phyloP scores from a whole-genome alignment of 2,888 invertebrate species.

The Nematopogon swammerdamellus region DNA sequence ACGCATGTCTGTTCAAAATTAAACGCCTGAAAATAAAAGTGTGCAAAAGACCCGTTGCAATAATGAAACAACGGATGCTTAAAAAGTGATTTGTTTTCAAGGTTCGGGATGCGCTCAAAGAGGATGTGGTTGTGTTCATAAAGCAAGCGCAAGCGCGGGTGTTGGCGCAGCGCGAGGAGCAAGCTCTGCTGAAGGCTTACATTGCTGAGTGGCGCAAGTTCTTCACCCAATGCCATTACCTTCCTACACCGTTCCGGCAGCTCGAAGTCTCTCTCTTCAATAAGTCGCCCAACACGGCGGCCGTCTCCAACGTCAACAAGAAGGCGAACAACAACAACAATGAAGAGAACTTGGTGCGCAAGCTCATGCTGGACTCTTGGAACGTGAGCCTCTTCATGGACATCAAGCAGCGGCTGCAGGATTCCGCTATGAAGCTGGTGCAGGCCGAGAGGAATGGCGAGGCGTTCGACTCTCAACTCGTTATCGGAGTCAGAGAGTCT shows the following conservation, averaged over 20 bases:
- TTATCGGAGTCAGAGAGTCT: conserved; percentile 96
- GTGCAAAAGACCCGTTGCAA: no score
- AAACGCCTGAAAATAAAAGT: no score
- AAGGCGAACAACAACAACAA: conserved; percentile 57
- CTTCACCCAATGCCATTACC: conserved; percentile 95
- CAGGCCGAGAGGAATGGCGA: conserved; percentile 96
- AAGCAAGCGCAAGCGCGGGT: conserved; percentile 90
- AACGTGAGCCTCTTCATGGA: conserved; percentile 95
- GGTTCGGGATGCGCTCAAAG: conserved; percentile 75
- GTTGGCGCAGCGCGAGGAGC: conserved; percentile 88
- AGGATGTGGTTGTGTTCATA: conserved; percentile 92
- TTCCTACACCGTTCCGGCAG: conserved; percentile 94
- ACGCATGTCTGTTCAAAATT: no score
- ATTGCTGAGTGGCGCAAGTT: conserved; percentile 98
- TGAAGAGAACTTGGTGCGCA: conserved; percentile 89
- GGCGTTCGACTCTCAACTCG: conserved; percentile 95
- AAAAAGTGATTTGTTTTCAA: no score
- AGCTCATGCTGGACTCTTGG: conserved; percentile 98
- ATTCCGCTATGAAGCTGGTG: conserved; percentile 97
- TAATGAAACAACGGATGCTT: no score
- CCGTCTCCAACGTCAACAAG: conserved; percentile 36
- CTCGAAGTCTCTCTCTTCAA: conserved; percentile 79
- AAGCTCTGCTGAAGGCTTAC: conserved; percentile 92
- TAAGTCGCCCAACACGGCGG: conserved; percentile 32
- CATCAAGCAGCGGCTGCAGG: conserved; percentile 89